Conservation (phyloP, 2,113 vertebrate genomes). For the Synchiropus splendidus region DNA sequence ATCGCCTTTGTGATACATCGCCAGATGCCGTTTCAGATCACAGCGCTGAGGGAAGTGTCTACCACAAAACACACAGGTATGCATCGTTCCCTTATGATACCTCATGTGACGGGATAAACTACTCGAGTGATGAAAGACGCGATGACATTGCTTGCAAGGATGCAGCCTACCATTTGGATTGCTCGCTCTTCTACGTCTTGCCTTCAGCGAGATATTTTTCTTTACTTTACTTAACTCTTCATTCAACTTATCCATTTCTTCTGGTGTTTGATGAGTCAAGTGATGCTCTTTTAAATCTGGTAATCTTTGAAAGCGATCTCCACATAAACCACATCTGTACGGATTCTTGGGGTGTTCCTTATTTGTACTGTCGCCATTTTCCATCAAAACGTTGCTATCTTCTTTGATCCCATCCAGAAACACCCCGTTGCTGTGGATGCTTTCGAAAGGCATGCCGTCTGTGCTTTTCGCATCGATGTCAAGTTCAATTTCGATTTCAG, state of each 20-base stretch:
- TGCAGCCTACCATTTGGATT: conserved; percentile 52
- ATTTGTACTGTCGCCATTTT: conserved; percentile 17
- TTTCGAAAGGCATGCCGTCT: conserved; percentile 16
- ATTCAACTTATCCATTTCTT: conserved; percentile 50
- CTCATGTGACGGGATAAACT: conserved; percentile 72
- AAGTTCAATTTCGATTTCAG: conserved; percentile 25
- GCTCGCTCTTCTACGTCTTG: conserved; percentile 23
- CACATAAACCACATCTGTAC: conserved; percentile 68
- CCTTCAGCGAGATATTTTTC: conserved; percentile 26
- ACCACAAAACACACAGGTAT: conserved; percentile 64
- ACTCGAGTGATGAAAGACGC: conserved; percentile 69
- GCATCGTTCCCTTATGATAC: conserved; percentile 70
- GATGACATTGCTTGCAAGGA: conserved; percentile 68
- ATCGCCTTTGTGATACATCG: conserved; percentile 63
- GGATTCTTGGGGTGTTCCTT: conserved; percentile 40
- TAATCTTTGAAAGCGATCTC: conserved; percentile 58
- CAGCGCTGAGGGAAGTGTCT: conserved; percentile 67
- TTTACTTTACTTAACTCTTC: conserved; percentile 35
- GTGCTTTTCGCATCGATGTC: conserved; percentile 18
- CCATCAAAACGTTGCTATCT: conserved; percentile 9
- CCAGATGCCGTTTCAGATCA: conserved; percentile 64
- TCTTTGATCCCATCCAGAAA: conserved; percentile 28
- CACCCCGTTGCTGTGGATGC: conserved; percentile 35
- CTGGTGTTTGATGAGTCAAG: conserved; percentile 54
- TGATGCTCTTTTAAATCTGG: conserved; percentile 62